Conservation (phyloP, 35 echinoderm and acorn worm genomes). For the Stichopus chloronotus region DNA sequence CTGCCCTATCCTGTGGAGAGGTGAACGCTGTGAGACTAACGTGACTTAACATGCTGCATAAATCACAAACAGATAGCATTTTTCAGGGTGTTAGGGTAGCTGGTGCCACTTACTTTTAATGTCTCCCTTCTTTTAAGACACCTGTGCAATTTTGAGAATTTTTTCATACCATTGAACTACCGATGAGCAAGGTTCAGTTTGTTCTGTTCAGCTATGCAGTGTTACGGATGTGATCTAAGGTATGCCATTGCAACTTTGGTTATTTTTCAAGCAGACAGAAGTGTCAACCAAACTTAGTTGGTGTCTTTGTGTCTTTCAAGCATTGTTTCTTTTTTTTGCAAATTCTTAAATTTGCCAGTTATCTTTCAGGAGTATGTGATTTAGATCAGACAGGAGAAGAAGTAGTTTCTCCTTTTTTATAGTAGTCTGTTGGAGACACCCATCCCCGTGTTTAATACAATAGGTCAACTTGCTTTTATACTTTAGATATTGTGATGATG, state of each 20-base stretch:
- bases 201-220: background rate
- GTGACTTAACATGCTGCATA: too few species aligned
- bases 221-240: background rate
- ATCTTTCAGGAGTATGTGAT: constrained; percentile 19
- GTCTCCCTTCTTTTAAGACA: background rate
- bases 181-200: background rate
- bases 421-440: too few species aligned
- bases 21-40: too few species aligned
- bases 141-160: background rate
- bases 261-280: background rate
- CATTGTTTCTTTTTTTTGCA: background rate
- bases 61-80: too few species aligned
- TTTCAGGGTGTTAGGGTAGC: too few species aligned
- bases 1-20: too few species aligned
- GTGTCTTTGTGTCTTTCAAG: background rate
- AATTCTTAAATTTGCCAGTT: constrained; percentile 14
- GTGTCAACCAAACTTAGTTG: background rate
- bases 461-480: background rate
- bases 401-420: background rate
- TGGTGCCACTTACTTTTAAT: too few species aligned
- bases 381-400: background rate
- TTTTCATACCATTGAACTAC: background rate
- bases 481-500: too few species aligned
- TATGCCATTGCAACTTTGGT: background rate
- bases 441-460: background rate